Evolutionary conservation across 2,113 vertebrate species (phyloP), one percentile per base, ranked within the genome.

Genomic region (Prochilodus magdalenae): DNA sequence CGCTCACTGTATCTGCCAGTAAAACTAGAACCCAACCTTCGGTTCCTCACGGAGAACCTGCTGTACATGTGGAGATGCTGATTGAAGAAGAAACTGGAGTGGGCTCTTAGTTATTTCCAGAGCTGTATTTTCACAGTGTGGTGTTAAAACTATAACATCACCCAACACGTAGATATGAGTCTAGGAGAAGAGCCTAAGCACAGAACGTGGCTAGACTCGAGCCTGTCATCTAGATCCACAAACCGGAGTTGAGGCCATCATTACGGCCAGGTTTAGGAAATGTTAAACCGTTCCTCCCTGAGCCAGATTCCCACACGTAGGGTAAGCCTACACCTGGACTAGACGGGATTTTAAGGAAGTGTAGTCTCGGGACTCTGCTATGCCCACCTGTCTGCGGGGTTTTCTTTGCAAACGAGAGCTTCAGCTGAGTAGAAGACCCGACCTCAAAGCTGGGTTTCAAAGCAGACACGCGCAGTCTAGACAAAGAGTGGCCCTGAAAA

Each of bases 361-460:
- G 15, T 2, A 55, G 53, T 55, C 22, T n/a, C n/a, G n/a, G n/a
- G n/a, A n/a, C n/a, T n/a, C n/a, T n/a, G n/a, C n/a, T n/a, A n/a
- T n/a, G n/a, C n/a, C n/a, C 8, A 93, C 93, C 93, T 83, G 92
- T 88, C 73, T 7, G 0, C 5, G 53, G 53, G 5, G 90, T 27
- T 73, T 95, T 96, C 85, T 95, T 97, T 70, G 89, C 90, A 66
- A 94, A 92, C 0, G 94, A 94, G 81, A 98, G 93, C 75, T 92
- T 96, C 40, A 99, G 93, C 80, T 96, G 97, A 70, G 91, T 95
- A 5, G 96, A 97, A 13, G 97, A 97, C 15, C 98, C 98, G 75
- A 99, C 94, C 93, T 99, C 97, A 0, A 95, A 99, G 89, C 94
- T 88, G 0, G 98, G 98, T 82, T 99, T 99, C 84, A 88, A 93